phyloP scores from a whole-genome alignment of 1,140 invertebrate genomes.

The Drosophila rufa region DNA sequence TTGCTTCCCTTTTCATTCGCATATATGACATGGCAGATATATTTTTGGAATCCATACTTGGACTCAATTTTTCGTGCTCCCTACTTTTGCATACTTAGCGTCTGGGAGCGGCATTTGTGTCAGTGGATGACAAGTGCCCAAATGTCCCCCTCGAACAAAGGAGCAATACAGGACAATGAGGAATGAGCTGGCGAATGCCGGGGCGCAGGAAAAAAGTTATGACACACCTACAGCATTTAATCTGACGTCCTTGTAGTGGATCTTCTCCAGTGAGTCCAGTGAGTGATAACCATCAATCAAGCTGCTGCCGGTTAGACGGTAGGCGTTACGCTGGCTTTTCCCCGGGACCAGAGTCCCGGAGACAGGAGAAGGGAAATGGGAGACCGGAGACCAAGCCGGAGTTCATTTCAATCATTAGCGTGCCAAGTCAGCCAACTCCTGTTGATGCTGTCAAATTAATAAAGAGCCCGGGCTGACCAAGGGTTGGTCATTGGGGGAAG shows the following conservation, averaged over 20 bases:
- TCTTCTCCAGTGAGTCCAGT: conserved; percentile 52
- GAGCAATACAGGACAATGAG: conserved; percentile 67
- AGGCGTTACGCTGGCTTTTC: conserved; percentile 70
- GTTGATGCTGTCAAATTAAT: conserved; percentile 85
- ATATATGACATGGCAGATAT: conserved; percentile 41
- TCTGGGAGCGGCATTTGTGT: conserved; percentile 37
- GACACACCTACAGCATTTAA: conserved; percentile 83
- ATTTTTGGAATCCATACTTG: conserved; percentile 44
- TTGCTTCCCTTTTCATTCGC: conserved; percentile 8
- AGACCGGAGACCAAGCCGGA: conserved; percentile 36
- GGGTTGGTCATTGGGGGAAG: conserved; percentile 26
- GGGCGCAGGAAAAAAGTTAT: conserved; percentile 61
- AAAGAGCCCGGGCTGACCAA: conserved; percentile 62
- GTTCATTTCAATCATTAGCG: conserved; percentile 83
- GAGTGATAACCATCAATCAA: conserved; percentile 84
- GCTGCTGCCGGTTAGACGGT: conserved; percentile 61
- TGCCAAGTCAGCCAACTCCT: conserved; percentile 61
- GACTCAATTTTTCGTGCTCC: conserved; percentile 17
- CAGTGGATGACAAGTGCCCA: conserved; percentile 57
- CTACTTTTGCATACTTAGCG: conserved; percentile 46
- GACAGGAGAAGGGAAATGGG: neutral
- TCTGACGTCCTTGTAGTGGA: conserved; percentile 66
- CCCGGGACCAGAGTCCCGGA: conserved; percentile 28
- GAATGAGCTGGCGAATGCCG: conserved; percentile 6
- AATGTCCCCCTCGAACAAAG: conserved; percentile 56